Evolutionary conservation across 2,888 invertebrate species (phyloP).

Genomic region (Rhingia campestris): DNA sequence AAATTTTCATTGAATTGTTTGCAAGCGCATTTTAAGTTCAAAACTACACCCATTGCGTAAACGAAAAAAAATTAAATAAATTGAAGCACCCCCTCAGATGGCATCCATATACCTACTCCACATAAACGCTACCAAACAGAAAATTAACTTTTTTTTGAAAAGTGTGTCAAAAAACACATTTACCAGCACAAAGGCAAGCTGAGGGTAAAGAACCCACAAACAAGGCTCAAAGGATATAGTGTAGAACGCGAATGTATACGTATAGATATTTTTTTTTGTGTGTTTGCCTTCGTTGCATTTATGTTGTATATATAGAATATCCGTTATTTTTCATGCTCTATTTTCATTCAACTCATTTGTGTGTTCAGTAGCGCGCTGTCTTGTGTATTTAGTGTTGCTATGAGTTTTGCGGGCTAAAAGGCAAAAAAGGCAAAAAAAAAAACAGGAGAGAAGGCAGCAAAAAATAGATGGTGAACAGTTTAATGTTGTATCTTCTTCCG

Average conservation of each 20-base stretch:
- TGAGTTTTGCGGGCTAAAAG: constrained; percentile 41
- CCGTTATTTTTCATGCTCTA: constrained; percentile 64
- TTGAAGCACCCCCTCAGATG: background rate
- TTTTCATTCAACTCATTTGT: constrained; percentile 65
- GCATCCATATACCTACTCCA: background rate
- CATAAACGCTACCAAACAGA: constrained; percentile 9
- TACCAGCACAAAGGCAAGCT: constrained; percentile 29
- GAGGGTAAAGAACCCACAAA: constrained; percentile 55
- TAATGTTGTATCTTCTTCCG: constrained; percentile 63
- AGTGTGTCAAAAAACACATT: constrained; percentile 25
- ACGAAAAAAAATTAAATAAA: too few species aligned
- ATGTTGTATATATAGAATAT: constrained; percentile 6
- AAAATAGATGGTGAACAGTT: constrained; percentile 47
- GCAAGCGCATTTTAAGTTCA: too few species aligned
- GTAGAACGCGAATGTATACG: constrained; percentile 1
- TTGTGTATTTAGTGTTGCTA: constrained; percentile 42
- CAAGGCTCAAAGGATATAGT: constrained; percentile 52
- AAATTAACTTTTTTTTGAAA: constrained; percentile 41
- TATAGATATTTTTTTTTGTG: background rate
- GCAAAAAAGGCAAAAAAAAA: constrained; percentile 13
- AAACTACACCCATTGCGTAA: too few species aligned
- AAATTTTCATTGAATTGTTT: too few species aligned
- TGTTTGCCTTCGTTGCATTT: constrained; percentile 30
- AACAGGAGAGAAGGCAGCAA: background rate
- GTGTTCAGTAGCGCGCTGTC: constrained; percentile 60